Evolutionary conservation across 2,797 vertebrate genomes (phyloP).

Genomic region (Gorsachius magnificus): DNA sequence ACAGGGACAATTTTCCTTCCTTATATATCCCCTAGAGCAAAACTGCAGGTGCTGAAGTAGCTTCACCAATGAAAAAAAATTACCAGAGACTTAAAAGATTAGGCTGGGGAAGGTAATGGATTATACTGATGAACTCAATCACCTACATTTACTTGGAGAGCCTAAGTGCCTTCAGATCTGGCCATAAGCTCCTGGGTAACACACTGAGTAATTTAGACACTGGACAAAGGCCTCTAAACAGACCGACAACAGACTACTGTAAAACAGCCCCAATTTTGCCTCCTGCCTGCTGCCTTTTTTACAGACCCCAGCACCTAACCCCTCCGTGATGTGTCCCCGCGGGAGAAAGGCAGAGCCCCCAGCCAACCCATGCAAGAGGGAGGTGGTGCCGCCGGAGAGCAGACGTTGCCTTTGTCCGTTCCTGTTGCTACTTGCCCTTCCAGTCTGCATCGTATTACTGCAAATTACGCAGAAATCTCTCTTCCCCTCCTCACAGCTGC

Average conservation of each 20-base stretch:
- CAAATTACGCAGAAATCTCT: not conserved
- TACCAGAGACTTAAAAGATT: conserved; percentile 9
- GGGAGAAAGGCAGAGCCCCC: not conserved
- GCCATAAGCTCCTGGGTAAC: not conserved
- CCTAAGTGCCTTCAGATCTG: not conserved
- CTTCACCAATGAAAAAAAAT: conserved; percentile 3
- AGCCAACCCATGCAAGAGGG: not conserved
- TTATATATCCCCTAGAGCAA: conserved; percentile 24
- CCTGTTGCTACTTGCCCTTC: not conserved
- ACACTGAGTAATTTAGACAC: not conserved
- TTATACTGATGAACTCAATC: not conserved
- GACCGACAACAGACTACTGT: accelerated
- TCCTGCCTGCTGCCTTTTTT: not conserved
- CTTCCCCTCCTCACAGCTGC: not conserved
- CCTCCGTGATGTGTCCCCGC: accelerated
- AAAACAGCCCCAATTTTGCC: not conserved
- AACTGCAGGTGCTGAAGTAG: conserved; percentile 12
- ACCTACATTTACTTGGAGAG: not conserved
- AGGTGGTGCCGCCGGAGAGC: not conserved
- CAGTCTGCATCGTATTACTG: not conserved
- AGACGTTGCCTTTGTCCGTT: accelerated
- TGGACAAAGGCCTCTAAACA: not conserved
- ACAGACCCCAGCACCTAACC: not conserved
- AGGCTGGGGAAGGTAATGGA: not conserved
- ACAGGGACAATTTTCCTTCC: conserved; percentile 34